phyloP scores from a whole-genome alignment of 2,113 vertebrate species.

The Bos indicus region DNA sequence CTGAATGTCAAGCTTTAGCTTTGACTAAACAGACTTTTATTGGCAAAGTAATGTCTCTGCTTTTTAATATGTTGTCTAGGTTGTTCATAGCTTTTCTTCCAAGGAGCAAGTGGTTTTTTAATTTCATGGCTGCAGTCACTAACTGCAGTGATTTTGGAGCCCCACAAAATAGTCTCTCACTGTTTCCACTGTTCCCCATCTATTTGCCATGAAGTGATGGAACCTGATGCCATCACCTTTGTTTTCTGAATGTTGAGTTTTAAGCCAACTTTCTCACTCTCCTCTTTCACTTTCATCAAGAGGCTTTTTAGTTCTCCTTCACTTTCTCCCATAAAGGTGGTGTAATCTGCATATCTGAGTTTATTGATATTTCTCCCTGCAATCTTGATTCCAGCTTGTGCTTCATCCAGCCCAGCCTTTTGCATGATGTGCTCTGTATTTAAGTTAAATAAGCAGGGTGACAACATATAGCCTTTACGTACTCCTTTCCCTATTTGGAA shows the following conservation, averaged over 20 bases:
- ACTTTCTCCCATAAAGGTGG: background rate
- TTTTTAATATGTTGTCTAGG: background rate
- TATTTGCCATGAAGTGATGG: background rate
- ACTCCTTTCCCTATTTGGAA: background rate
- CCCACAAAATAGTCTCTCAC: background rate
- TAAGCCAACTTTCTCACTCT: background rate
- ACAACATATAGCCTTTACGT: background rate
- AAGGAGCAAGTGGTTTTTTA: background rate
- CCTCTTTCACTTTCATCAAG: background rate
- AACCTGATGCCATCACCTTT: accelerated
- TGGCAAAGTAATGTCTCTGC: background rate
- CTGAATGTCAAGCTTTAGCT: background rate
- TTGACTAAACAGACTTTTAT: background rate
- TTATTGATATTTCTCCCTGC: background rate
- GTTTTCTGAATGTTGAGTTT: background rate
- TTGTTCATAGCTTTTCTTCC: background rate
- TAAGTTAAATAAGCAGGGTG: background rate
- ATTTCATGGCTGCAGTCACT: background rate
- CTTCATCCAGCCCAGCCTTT: background rate
- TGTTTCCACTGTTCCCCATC: background rate
- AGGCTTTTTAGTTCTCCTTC: background rate
- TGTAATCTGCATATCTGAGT: background rate
- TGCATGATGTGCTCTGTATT: background rate
- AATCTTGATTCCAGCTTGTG: background rate
- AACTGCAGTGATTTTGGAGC: background rate